phyloP scores from a whole-genome alignment of 2,113 vertebrate species.

The Brachyhypopomus gauderio region DNA sequence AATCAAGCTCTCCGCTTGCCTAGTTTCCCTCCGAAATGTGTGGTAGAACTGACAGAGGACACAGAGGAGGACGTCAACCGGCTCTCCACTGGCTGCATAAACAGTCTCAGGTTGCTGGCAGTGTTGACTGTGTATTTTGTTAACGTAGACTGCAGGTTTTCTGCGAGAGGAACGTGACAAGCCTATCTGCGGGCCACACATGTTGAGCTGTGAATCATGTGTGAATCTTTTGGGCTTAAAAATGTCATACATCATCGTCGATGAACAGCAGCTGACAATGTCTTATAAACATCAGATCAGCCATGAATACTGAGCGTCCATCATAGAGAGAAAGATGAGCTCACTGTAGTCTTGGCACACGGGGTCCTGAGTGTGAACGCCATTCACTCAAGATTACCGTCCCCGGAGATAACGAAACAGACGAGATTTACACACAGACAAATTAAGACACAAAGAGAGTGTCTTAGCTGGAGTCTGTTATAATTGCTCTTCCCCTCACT shows the following conservation, averaged over 20 bases:
- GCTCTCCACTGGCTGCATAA: no score
- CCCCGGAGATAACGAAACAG: constrained; percentile 51
- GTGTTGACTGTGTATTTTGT: no score
- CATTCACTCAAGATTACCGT: constrained; percentile 35
- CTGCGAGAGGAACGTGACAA: no score
- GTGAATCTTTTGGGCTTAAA: neutral
- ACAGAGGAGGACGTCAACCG: no score
- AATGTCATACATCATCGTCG: constrained; percentile 4
- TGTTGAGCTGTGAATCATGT: constrained; percentile 16
- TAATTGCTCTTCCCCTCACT: constrained; percentile 45
- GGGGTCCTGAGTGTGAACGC: no score
- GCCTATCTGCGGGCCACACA: neutral
- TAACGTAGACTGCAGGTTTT: no score
- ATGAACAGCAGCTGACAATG: constrained; percentile 2
- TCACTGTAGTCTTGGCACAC: no score
- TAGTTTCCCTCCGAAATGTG: no score
- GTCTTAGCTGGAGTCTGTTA: constrained; percentile 42
- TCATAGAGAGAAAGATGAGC: neutral
- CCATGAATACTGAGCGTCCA: neutral
- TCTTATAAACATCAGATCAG: constrained; percentile 23
- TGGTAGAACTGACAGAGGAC: no score
- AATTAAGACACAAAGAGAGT: constrained; percentile 39
- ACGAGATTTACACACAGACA: constrained; percentile 48
- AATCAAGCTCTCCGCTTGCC: no score
- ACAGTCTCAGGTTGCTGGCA: no score